Percentiles rank a stretch among this genome's conserved stretches.
Evolutionary conservation across 2,888 invertebrate species (phyloP).

Genomic region (Danaus chrysippus): DNA sequence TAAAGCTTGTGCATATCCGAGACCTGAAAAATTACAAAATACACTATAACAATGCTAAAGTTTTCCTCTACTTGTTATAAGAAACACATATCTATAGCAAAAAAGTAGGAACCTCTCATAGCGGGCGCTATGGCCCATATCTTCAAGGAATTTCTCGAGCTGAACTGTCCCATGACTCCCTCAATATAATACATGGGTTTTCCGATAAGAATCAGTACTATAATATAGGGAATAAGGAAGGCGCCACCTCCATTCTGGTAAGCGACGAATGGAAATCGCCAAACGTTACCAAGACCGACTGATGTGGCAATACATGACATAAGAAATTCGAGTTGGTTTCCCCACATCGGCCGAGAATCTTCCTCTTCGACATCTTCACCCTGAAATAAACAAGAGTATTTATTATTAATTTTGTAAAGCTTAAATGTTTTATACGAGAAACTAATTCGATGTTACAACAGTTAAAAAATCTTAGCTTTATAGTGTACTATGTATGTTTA

Average conservation of each 20-base stretch:
- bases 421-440: too few relatives aligned
- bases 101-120: conserved; percentile 82
- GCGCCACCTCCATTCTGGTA: conserved; percentile 87
- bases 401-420: too few relatives aligned
- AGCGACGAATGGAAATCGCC: conserved; percentile 80
- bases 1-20: conserved; percentile 84
- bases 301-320: conserved; percentile 86
- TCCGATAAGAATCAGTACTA: conserved; percentile 84
- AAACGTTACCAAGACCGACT: conserved; percentile 86
- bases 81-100: conserved; percentile 4
- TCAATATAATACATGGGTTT: conserved; percentile 91
- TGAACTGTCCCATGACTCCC: conserved; percentile 90
- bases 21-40: conserved; percentile 64
- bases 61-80: background rate
- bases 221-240: conserved; percentile 85
- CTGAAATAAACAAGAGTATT: conserved; percentile 29
- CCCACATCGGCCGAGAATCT: conserved; percentile 75
- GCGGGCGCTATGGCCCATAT: conserved; percentile 84
- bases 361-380: conserved; percentile 25
- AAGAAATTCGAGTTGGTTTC: conserved; percentile 83
- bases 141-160: conserved; percentile 87
- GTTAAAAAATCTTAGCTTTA: too few relatives aligned
- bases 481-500: too few relatives aligned
- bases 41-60: background rate
- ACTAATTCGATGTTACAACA: too few relatives aligned